A percentile compares a stretch with the other conserved stretches of the same genome.
Conservation (phyloP, 1,140 invertebrate genomes). For the Cardiocondyla obscurior region DNA sequence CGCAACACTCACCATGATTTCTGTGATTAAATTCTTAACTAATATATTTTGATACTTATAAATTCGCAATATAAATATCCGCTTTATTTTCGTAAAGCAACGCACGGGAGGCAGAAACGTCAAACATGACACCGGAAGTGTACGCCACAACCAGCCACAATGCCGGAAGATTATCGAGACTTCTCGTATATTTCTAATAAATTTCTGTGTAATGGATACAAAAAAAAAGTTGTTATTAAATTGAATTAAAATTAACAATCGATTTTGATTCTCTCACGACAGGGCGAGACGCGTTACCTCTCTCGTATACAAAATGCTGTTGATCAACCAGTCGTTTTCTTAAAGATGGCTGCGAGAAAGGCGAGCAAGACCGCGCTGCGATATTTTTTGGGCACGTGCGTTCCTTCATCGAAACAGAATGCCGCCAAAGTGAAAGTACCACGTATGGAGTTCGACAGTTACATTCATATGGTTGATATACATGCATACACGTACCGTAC, state of each 20-base stretch:
- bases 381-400: slow-evolving; percentile 88
- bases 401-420: slow-evolving; percentile 89
- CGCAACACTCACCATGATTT: slow-evolving; percentile 61
- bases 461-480: slow-evolving; percentile 87
- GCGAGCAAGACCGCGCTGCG: slow-evolving; percentile 18
- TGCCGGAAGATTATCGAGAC: neutral
- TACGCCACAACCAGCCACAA: slow-evolving; percentile 25
- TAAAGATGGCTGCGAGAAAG: slow-evolving; percentile 20
- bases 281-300: too few relatives aligned
- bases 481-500: neutral
- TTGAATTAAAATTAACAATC: too few relatives aligned
- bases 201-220: too few relatives aligned
- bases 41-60: slow-evolving; percentile 25
- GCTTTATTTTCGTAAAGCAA: slow-evolving; percentile 18
- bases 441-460: slow-evolving; percentile 87
- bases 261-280: too few relatives aligned
- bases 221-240: too few relatives aligned
- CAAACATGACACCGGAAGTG: slow-evolving; percentile 56
- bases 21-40: slow-evolving; percentile 34
- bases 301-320: too few relatives aligned
- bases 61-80: slow-evolving; percentile 23
- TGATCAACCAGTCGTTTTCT: too few relatives aligned
- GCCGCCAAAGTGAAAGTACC: slow-evolving; percentile 90
- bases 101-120: slow-evolving; percentile 52
- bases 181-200: too few relatives aligned